Evolutionary conservation across 2,888 invertebrate genomes (phyloP), one percentile per base, ranked within the genome.

Genomic region (Apodemia mormo): DNA sequence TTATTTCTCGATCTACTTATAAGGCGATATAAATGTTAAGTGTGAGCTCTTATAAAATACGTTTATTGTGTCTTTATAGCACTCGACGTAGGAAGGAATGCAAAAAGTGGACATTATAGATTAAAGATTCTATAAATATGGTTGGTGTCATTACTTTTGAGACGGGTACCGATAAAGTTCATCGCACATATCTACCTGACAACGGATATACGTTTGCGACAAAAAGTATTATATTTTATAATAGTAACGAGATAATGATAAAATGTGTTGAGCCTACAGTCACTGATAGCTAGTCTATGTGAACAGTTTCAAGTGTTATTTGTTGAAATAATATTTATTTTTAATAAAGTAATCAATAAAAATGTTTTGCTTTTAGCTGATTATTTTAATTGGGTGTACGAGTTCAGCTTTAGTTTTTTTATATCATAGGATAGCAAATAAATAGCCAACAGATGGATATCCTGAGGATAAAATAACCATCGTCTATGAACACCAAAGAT

Each of bases 1-100:
- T 92, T 92, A 91, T 92, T 88, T 88, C 89, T 87, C 89, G 89
- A 90, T 92, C 91, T 92, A 90, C 92, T 92, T 92, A 92, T 92
- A 92, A 90, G 90, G 92, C 88, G 89, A 89, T 91, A 91, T 90
- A 87, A 91, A 89, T 85, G 86, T 90, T 91, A 89, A 91, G 90
- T 91, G 89, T 89, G 88, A 90, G 89, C 86, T 85, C 83, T 88
- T 87, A 88, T 92, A 90, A 92, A 89, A 91, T 92, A 91, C 87
- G 86, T 90, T 91, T 90, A 92, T 92, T 87, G 90, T 91, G 85
- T 87, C 85, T 87, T 89, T 90, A 88, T 86, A 81, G 86, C 80
- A 64, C 75, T 80, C 81, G 82, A 81, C 80, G 80, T 76, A 78
- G 79, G 79, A 76, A 77, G 81, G 88, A 89, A 89, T 88, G 91